Evolutionary conservation across 2,888 invertebrate genomes (phyloP), one percentile per base, ranked within the genome.

Genomic region (Ptychoptera contaminata): DNA sequence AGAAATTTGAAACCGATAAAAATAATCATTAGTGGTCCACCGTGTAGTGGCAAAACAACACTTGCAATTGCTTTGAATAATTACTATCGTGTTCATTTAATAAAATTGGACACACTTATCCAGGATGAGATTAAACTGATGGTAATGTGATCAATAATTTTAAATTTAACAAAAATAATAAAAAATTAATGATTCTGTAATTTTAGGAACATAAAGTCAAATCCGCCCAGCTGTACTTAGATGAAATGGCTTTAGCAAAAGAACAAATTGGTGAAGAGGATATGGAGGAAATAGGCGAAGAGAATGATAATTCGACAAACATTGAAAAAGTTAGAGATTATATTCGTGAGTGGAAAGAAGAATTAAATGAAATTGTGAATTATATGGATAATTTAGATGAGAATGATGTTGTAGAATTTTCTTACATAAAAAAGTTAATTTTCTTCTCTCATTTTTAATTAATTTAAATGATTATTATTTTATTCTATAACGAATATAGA

Each of bases 21-120:
- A 54, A 58, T 72, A 38, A 54, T 79, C 12, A 58, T 81, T 2
- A 73, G 77, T 50, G 81, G 80, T 2, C 79, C 79, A 15, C 78
- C 80, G 4, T 70, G 74, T 8, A 68, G 72, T 10, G 80, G 80
- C 16, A 80, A 80, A 61, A 75, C 77, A 1, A 66, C 63, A 15
- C 52, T 80, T 45, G 70, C 77, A 1, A 70, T 70, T 51, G 63
- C 62, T 48, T 63, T 80, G 42, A 69, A 70, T 42, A 65, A 73
- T 47, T 60, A 68, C 44, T 80, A 79, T 52, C 71, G 72, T 5
- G 59, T 76, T 16, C 44, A 47, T 38, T 47, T 45, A 15, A 37
- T 50, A 7, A 42, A 46, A 38, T 31, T 43, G n/a, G 31, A 41
- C 2, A 35, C 40, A 7, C 30, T 47, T n/a, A 30, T 45, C 3